These are phyloP conservation scores for Argyresthia albistria DNA, from an alignment of 2,888 invertebrate species.

Conservation along the genomic window DNA sequence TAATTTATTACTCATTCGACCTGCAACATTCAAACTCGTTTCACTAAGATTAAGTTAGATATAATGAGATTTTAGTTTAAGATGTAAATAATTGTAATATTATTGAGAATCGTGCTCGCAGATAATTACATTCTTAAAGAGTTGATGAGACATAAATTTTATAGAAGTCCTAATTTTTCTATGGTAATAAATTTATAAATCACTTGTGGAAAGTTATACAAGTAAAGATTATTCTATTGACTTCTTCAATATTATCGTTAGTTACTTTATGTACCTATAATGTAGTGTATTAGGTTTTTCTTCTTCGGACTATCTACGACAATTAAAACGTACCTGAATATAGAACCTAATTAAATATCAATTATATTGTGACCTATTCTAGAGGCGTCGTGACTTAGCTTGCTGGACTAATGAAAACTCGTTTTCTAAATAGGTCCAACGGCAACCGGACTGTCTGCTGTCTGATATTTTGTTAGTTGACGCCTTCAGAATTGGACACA, in stretches of 20 bases:
- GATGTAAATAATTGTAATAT: conserved; percentile 54
- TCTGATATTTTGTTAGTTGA: too few species aligned
- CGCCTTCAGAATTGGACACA: too few species aligned
- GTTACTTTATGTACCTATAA: not conserved
- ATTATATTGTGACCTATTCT: not conserved
- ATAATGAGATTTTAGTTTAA: conserved; percentile 45
- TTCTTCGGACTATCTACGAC: not conserved
- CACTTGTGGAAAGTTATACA: too few species aligned
- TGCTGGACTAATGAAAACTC: too few species aligned
- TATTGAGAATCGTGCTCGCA: not conserved
- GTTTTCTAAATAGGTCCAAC: too few species aligned
- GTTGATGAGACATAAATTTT: too few species aligned
- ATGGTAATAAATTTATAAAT: too few species aligned
- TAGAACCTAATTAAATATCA: not conserved
- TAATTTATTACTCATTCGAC: conserved; percentile 66
- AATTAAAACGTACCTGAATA: not conserved
- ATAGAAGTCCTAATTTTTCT: too few species aligned
- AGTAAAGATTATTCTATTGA: too few species aligned
- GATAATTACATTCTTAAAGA: not conserved
- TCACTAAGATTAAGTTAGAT: conserved; percentile 47
- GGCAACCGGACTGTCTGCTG: too few species aligned
- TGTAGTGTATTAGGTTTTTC: not conserved
- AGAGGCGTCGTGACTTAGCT: too few species aligned
- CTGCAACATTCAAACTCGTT: conserved; percentile 51
- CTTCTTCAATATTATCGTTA: too few species aligned